These are phyloP conservation scores for Oryzias celebensis DNA, from an alignment of 2,113 vertebrate species.

Conservation along the genomic window DNA sequence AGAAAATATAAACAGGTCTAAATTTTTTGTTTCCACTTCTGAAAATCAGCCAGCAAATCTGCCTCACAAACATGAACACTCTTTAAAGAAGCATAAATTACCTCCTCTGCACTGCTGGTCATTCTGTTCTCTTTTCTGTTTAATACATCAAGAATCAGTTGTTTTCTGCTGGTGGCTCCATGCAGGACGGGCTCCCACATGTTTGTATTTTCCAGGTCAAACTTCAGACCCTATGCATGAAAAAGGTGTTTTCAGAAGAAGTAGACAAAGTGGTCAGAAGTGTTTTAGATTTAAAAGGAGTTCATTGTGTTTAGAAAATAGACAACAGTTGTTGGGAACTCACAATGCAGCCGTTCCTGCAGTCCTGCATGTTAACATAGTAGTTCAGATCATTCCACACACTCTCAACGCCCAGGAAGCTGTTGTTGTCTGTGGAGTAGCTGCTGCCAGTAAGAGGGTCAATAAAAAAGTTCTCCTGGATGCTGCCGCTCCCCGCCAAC, in stretches of 20 bases:
- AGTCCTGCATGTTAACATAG: conserved; percentile 95
- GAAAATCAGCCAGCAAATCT: not conserved
- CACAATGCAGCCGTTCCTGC: conserved; percentile 82
- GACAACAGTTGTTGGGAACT: not conserved
- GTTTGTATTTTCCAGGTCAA: conserved; percentile 80
- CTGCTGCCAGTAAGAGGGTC: conserved; percentile 82
- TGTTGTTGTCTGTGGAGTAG: conserved; percentile 66
- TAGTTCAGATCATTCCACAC: conserved; percentile 92
- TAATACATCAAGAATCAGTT: conserved; percentile 24
- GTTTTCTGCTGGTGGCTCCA: conserved; percentile 29
- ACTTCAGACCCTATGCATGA: conserved; percentile 79
- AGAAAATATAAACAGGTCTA: too few relatives aligned
- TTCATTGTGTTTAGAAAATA: not conserved
- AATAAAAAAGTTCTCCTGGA: conserved; percentile 88
- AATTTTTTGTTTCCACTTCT: too few relatives aligned
- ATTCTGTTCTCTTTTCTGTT: conserved; percentile 16
- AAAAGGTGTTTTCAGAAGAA: conserved; percentile 7
- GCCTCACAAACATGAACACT: not conserved
- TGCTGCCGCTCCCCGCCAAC: conserved; percentile 81
- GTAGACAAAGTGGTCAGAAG: not conserved
- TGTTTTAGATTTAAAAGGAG: not conserved
- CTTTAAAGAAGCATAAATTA: not conserved
- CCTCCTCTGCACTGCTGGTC: conserved; percentile 3
- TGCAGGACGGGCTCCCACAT: conserved; percentile 83
- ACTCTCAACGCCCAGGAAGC: conserved; percentile 91